phyloP scores from a whole-genome alignment of 2,113 vertebrate genomes.

The Sceloporus undulatus region DNA sequence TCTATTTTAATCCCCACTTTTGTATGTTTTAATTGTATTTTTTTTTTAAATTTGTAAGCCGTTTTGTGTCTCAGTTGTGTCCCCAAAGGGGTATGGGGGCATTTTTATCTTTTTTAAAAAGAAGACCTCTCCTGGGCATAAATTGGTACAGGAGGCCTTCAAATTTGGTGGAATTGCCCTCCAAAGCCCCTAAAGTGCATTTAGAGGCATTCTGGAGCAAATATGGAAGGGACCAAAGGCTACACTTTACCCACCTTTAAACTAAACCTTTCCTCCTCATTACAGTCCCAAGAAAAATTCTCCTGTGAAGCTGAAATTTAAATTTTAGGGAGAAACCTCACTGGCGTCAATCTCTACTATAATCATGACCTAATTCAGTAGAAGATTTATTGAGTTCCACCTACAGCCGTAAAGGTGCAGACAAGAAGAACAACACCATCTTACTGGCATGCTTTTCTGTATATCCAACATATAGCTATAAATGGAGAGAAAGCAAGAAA shows the following conservation, averaged over 20 bases:
- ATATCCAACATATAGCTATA: neutral
- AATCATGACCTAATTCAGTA: neutral
- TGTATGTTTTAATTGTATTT: too few species aligned
- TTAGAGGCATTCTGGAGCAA: too few species aligned
- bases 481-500: neutral
- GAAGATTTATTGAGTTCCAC: neutral
- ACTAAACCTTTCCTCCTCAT: neutral
- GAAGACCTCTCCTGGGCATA: too few species aligned
- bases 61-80: too few species aligned
- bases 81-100: too few species aligned
- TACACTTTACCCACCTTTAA: neutral
- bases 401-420: accelerated
- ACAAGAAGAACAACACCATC: neutral
- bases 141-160: too few species aligned
- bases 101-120: too few species aligned
- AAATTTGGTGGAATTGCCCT: too few species aligned
- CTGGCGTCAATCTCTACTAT: neutral
- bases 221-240: too few species aligned
- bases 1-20: too few species aligned
- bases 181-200: too few species aligned
- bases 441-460: neutral
- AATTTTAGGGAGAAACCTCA: neutral
- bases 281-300: neutral
- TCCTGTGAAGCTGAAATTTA: neutral
- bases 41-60: too few species aligned